Evolutionary conservation across 2,797 vertebrate genomes (phyloP).

Genomic region (Novumbra hubbsi): DNA sequence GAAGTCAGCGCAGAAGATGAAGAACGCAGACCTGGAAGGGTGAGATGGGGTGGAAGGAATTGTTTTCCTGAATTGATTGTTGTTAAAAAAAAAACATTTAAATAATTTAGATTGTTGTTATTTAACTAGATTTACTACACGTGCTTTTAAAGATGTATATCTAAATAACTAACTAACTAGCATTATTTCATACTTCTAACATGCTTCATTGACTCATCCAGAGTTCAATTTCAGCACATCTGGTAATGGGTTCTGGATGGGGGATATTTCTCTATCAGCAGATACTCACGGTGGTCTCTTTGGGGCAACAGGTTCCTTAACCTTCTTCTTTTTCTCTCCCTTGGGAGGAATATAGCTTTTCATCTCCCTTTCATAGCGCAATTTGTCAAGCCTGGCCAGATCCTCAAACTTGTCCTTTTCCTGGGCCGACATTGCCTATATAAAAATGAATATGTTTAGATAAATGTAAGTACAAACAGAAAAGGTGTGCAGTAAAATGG

Average conservation of each 20-base stretch:
- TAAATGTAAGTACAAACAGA: background rate
- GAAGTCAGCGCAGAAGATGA: constrained; percentile 95
- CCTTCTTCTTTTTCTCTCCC: constrained; percentile 92
- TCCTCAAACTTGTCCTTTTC: constrained; percentile 98
- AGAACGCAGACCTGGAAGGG: constrained; percentile 90
- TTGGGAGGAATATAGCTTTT: constrained; percentile 90
- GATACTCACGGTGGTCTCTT: constrained; percentile 97
- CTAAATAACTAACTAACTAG: background rate
- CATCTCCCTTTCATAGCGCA: constrained; percentile 98
- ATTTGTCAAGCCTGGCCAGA: constrained; percentile 92
- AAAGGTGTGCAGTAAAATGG: background rate
- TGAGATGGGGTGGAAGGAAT: background rate
- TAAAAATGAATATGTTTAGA: constrained; percentile 27
- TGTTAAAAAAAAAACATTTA: background rate
- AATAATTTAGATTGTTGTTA: background rate
- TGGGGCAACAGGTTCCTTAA: constrained; percentile 97
- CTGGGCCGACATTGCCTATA: constrained; percentile 92
- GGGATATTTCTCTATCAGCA: background rate
- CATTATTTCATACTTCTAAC: background rate
- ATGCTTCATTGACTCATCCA: background rate
- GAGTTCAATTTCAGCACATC: background rate
- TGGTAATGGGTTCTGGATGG: background rate
- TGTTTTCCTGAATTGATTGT: background rate
- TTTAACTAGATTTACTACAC: background rate
- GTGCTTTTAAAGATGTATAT: background rate